Evolutionary conservation across 2,113 vertebrate genomes (phyloP), one percentile per base, ranked within the genome.

Genomic region (Neodontobutis hainanensis): DNA sequence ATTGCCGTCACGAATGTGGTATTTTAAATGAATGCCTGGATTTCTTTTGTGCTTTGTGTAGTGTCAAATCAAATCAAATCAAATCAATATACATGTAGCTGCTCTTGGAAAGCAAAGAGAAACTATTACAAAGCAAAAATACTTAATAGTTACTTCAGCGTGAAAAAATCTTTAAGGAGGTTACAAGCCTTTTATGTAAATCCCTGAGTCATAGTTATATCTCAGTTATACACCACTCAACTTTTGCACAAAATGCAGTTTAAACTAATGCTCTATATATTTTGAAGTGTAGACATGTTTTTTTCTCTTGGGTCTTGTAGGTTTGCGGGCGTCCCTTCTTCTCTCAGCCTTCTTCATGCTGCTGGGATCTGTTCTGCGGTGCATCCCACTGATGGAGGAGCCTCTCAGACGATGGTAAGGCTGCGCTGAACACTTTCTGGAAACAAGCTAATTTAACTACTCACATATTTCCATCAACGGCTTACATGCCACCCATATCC

Each of bases 301-400:
- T 16, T 3, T 55, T 36, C 34, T 45, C n/a, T n/a, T 10, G 32
- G 87, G 19, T 87, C 45, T 35, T 77, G 10, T 89, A 99, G 97
- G 97, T 87, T 89, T 99, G 68, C 92, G 97, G 38, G 83, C 93
- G 0, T 96, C 96, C 5, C 94, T 99, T 65, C 91, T 99, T 43
- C 91, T 99, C 62, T 95, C 96, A 0, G 92, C 93, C 6, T 93
- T 94, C 61, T 88, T 98, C 51, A 97, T 98, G 96, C 90, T 96
- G 35, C 8, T 95, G n/a, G 97, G 97, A 57, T 83, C 95, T 14
- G 91, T 88, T 32, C 76, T 98, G 34, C 92, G 95, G 68, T 95
- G 95, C 80, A 70, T 98, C 76, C 97, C 97, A 1, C 58, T 98
- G 61, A 78, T 91, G 38, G 92, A 98, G 58, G 68, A 91, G 65